Evolutionary conservation across 2,113 vertebrate species (phyloP), one percentile per base, ranked within the genome.

Genomic region (Lophius piscatorius): DNA sequence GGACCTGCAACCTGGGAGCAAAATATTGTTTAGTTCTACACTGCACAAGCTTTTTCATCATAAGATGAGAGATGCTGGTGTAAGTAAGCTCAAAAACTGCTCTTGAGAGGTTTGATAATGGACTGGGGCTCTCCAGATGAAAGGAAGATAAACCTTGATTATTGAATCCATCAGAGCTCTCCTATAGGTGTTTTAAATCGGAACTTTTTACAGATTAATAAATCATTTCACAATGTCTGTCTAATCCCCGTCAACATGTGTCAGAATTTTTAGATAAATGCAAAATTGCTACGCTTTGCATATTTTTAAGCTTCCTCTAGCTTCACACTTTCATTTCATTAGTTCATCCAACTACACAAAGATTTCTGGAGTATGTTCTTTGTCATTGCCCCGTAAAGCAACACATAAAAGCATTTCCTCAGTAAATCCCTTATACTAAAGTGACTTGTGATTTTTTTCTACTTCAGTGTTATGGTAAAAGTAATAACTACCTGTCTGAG

Each of bases 91-190:
- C 40, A 17, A 35, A 72, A 79, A 81, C 81, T 63, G 80, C 75
- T 82, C 78, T 77, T 83, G 69, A 81, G 75, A 83, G 83, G 85
- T 84, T 87, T 83, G 71, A 78, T 85, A 84, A 82, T 83, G 78
- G 83, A 80, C 77, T 52, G 64, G 54, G 75, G 52, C 75, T 83
- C 74, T 85, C 75, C 73, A 89, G 74, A 89, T 88, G 78, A 88
- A 91, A 91, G 85, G 69, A 87, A 80, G 79, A 82, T 60, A 86
- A 80, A 85, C 82, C 78, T 86, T 82, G 78, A 85, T 85, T 82
- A 82, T 70, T 81, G 40, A 65, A 67, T 69, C 61, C 58, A 35
- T 78, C 62, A 78, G 62, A 68, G 65, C 48, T 70, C 41, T 18
- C 2, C 31, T 13, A 34, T 48, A 49, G 58, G 65, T 45, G 66